Evolutionary conservation across 2,888 invertebrate species (phyloP), one percentile per base, ranked within the genome.

Genomic region (Drosophila merina): DNA sequence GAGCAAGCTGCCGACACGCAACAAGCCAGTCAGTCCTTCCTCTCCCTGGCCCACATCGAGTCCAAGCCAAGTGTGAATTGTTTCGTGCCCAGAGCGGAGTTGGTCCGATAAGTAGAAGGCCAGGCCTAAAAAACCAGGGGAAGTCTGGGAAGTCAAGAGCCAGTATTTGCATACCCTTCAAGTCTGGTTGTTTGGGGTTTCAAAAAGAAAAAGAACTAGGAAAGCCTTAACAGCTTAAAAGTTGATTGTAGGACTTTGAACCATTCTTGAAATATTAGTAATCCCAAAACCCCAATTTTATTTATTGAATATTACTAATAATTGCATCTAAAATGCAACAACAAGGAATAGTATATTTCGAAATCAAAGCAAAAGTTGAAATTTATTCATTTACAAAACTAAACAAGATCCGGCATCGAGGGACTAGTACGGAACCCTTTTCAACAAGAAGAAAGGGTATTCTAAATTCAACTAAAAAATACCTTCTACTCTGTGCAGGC

Each of bases 31-130:
- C 44, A 47, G 6, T 9, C 26, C 60, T 6, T 25, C 54, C 14
- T 33, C 44, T 40, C 20, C 38, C 2, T n/a, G 9, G 20, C 30
- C 59, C 12, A n/a, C 45, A n/a, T 28, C 49, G 14, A 6, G 8
- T 30, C 57, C 52, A 28, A 38, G 49, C 36, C 52, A 86, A 86
- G 85, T 85, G 85, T 85, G 85, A 88, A 85, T 85, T 85, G 85
- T 86, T 88, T 88, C 80, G 84, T 86, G 84, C 86, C 86, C 74
- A 76, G 57, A 79, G 87, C 77, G 28, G 59, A 72, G 72, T 66
- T 74, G 62, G 54, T 54, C 72, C 69, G 86, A 86, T 86, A 83
- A 83, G 76, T 72, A 77, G 79, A 77, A 87, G 86, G 82, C 68
- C 79, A 72, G 72, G 51, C 50, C n/a, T 36, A 36, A 36, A 56